A percentile compares a stretch with the other conserved stretches of the same genome.
Evolutionary conservation across 2,113 vertebrate species (phyloP).

Genomic region (Chaenogobius annularis): DNA sequence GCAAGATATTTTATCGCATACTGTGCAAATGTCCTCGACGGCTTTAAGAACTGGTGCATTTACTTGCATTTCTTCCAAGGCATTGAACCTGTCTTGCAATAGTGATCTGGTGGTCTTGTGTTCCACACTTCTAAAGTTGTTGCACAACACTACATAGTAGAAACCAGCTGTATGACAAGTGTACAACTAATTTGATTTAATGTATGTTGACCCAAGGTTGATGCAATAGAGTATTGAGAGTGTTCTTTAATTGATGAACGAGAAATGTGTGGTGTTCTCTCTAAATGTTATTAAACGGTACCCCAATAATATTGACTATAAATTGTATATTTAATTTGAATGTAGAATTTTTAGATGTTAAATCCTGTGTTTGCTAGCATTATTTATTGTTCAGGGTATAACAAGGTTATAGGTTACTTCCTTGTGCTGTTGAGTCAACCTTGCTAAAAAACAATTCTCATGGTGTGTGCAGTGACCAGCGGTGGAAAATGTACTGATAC

Average conservation of each 20-base stretch:
- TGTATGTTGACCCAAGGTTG: constrained; percentile 11
- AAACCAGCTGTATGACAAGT: constrained; percentile 15
- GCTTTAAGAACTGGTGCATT: neutral
- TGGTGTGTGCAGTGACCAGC: neutral
- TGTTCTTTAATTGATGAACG: neutral
- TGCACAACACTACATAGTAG: neutral
- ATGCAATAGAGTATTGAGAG: neutral
- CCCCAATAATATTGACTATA: constrained; percentile 1
- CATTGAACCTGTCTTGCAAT: neutral
- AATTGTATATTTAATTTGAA: neutral
- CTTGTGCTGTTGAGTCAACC: neutral
- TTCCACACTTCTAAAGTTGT: neutral
- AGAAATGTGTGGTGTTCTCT: constrained; percentile 16
- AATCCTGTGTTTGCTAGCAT: neutral
- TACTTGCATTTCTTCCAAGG: neutral
- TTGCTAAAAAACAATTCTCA: neutral
- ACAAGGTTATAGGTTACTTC: too few relatives aligned
- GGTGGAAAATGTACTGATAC: too few relatives aligned
- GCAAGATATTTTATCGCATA: neutral
- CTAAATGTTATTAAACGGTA: constrained; percentile 23
- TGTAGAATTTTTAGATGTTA: neutral
- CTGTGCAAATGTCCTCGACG: neutral
- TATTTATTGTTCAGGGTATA: too few relatives aligned
- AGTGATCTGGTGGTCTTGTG: neutral
- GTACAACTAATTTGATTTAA: constrained; percentile 8